Percentiles rank a stretch among this genome's conserved stretches.
Evolutionary conservation across 1,140 invertebrate species (phyloP).

Genomic region (Drosophila kikkawai): DNA sequence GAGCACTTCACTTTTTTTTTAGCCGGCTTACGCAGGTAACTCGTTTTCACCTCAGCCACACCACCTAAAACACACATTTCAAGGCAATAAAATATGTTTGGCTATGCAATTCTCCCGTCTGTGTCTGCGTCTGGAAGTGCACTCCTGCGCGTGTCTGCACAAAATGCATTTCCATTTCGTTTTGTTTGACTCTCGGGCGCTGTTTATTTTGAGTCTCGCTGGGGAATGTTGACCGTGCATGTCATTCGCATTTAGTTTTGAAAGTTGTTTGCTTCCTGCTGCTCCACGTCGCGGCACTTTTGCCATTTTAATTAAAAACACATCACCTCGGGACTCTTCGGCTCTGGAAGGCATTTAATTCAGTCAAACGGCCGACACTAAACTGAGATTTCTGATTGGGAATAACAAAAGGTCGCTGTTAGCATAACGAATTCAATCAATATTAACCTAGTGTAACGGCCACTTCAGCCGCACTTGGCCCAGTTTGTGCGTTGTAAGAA

Average conservation of each 20-base stretch:
- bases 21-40: slow-evolving; percentile 60
- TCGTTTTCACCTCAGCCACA: slow-evolving; percentile 52
- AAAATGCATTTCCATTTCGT: slow-evolving; percentile 70
- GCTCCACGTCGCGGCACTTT: slow-evolving; percentile 30
- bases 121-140: slow-evolving; percentile 21
- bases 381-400: slow-evolving; percentile 32
- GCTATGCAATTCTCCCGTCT: slow-evolving; percentile 28
- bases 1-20: slow-evolving; percentile 22
- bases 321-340: slow-evolving; percentile 35
- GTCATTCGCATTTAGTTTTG: slow-evolving; percentile 71
- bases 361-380: slow-evolving; percentile 10
- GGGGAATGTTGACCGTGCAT: slow-evolving; percentile 72
- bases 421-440: slow-evolving; percentile 57
- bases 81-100: slow-evolving; percentile 74
- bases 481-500: slow-evolving; percentile 42
- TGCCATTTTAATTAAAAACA: slow-evolving; percentile 61
- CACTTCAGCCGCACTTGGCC: slow-evolving; percentile 53
- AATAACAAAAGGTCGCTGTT: slow-evolving; percentile 3
- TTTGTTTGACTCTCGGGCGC: slow-evolving; percentile 39
- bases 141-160: slow-evolving; percentile 56
- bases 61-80: slow-evolving; percentile 65
- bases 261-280: slow-evolving; percentile 82
- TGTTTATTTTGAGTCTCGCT: slow-evolving; percentile 41
- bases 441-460: slow-evolving; percentile 18
- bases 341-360: background rate